Evolutionary conservation across 2,888 invertebrate species (phyloP).

Genomic region (Pachliopta kotzebuea): DNA sequence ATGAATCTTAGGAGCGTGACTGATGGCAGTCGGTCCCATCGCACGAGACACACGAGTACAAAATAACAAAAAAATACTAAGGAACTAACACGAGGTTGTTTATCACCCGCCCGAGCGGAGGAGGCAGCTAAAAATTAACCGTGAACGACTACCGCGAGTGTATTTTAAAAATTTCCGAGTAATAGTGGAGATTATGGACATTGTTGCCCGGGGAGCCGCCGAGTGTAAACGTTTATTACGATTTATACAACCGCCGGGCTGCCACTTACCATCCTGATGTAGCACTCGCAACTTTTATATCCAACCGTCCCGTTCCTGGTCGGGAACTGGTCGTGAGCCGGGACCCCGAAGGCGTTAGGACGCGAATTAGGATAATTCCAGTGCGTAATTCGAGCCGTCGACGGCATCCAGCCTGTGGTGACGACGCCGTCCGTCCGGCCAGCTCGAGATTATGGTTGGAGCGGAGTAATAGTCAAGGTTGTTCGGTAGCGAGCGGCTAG

Average conservation of each 20-base stretch:
- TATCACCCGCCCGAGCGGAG: slow-evolving; percentile 66
- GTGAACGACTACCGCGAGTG: slow-evolving; percentile 61
- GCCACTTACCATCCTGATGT: slow-evolving; percentile 54
- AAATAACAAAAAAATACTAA: slow-evolving; percentile 36
- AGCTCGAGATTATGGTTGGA: slow-evolving; percentile 52
- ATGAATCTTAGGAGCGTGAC: slow-evolving; percentile 52
- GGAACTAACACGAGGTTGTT: slow-evolving; percentile 45
- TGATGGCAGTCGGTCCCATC: slow-evolving; percentile 55
- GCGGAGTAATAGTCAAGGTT: slow-evolving; percentile 70
- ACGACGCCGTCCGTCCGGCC: slow-evolving; percentile 49
- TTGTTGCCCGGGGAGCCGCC: slow-evolving; percentile 68
- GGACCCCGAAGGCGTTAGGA: slow-evolving; percentile 54
- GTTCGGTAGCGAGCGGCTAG: slow-evolving; percentile 65
- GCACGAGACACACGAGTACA: slow-evolving; percentile 51
- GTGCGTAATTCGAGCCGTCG: slow-evolving; percentile 69
- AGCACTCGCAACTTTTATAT: slow-evolving; percentile 55
- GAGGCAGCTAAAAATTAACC: slow-evolving; percentile 73
- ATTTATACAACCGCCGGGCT: slow-evolving; percentile 59
- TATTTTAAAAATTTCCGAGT: slow-evolving; percentile 66
- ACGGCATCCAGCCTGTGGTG: slow-evolving; percentile 68
- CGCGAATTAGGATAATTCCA: slow-evolving; percentile 66
- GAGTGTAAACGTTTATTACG: slow-evolving; percentile 69
- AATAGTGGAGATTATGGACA: slow-evolving; percentile 73
- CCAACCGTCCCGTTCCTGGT: slow-evolving; percentile 61
- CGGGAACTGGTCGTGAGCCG: slow-evolving; percentile 57